These are phyloP conservation scores for Rachycentron canadum DNA, from an alignment of 2,797 vertebrate species.

Conservation along the genomic window DNA sequence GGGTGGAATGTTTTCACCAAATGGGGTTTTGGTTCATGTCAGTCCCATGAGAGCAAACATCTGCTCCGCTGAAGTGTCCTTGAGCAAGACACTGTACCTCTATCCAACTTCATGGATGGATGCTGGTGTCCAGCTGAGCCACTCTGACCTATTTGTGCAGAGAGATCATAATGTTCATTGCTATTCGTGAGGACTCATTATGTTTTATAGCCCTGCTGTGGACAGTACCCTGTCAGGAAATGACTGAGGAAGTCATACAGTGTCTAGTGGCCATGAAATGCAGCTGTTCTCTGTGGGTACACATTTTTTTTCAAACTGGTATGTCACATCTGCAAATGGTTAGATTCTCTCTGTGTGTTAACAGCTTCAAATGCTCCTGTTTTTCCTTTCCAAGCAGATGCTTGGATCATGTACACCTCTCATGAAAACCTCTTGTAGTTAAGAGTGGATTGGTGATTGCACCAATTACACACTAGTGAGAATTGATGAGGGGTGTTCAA, in stretches of 20 bases:
- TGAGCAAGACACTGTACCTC: slow-evolving; percentile 57
- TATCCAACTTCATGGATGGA: slow-evolving; percentile 37
- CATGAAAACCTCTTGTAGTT: slow-evolving; percentile 5
- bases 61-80: slow-evolving; percentile 68
- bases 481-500: slow-evolving; percentile 6
- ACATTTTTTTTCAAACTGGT: slow-evolving; percentile 5
- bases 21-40: slow-evolving; percentile 54
- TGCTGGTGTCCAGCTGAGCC: slow-evolving; percentile 39
- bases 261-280: slow-evolving; percentile 33
- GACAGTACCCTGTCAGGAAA: slow-evolving; percentile 34
- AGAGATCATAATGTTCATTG: slow-evolving; percentile 47
- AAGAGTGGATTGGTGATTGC: not conserved
- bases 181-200: slow-evolving; percentile 43
- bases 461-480: not conserved
- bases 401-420: not conserved
- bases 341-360: not conserved
- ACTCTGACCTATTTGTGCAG: slow-evolving; percentile 26
- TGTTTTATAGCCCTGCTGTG: slow-evolving; percentile 45
- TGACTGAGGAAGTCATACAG: slow-evolving; percentile 27
- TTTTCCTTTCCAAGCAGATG: slow-evolving; percentile 13
- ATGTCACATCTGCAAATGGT: slow-evolving; percentile 27
- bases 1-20: slow-evolving; percentile 64
- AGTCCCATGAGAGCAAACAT: slow-evolving; percentile 65
- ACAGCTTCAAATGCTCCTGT: not conserved
- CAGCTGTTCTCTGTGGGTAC: not conserved